These are phyloP conservation scores for Theonella swinhoei DNA, from an alignment of 37 sponge, comb jelly and placozoan species.

Conservation along the genomic window DNA sequence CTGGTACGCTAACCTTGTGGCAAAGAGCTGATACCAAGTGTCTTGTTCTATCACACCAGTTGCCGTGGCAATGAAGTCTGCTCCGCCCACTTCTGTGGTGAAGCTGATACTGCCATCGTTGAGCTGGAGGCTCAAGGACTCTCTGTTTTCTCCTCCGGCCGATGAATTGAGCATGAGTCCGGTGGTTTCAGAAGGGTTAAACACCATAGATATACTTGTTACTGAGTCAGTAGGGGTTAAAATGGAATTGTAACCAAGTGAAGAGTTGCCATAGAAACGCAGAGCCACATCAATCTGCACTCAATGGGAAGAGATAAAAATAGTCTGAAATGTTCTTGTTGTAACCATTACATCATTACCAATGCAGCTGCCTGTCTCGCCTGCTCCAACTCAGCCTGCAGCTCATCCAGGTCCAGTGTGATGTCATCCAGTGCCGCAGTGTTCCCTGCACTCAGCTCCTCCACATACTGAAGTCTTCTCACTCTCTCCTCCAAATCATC, in stretches of 20 bases:
- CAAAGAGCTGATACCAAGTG: constrained; percentile 49
- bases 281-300: constrained; percentile 68
- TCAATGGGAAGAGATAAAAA: neutral
- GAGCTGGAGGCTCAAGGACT: neutral
- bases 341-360: no score
- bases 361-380: neutral
- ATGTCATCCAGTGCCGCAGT: neutral
- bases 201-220: constrained; percentile 39
- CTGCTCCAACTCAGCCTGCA: neutral
- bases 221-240: neutral
- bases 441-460: neutral
- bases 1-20: constrained; percentile 13
- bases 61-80: neutral
- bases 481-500: no score
- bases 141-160: neutral
- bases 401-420: neutral
- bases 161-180: neutral
- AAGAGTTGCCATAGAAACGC: constrained; percentile 61
- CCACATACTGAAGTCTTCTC: neutral
- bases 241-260: constrained; percentile 21
- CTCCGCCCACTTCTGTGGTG: neutral
- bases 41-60: neutral
- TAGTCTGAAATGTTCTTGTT: no score
- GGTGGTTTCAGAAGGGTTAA: constrained; percentile 31
- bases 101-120: constrained; percentile 23